Evolutionary conservation across 1,140 invertebrate genomes (phyloP), one percentile per base, ranked within the genome.

Genomic region (Drosophila albomicans): DNA sequence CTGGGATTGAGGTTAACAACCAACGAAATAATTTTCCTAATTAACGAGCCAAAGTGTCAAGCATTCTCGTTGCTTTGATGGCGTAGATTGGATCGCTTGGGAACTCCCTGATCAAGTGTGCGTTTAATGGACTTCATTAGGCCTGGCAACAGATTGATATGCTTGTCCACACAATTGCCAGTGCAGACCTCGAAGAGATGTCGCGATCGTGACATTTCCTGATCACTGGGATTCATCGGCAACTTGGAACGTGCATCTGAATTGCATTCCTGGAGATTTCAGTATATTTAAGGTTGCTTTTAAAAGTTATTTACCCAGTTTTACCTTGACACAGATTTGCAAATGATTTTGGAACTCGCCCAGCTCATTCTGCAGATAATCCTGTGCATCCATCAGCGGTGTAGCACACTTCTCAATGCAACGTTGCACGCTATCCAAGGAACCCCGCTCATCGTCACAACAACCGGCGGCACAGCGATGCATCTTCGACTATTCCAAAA

Each of bases 381-480:
- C 95, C 92, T 98, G 97, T 15, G 97, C 96, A 78, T 95, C 94
- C 76, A 95, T 95, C 7, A 98, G 93, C 1, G 95, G 93, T 11
- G 85, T 88, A 1, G 96, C 96, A 88, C 98, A 99, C 62, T 94
- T 95, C 81, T 97, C 96, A 35, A 98, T 95, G 92, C 98, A 99
- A 11, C 93, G 93, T 74, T 98, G 96, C 1, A 97, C 95, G 82
- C 95, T 94, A 79, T 98, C 96, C 73, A 98, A 93, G 0, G 95
- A 95, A 0, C 94, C 93, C 5, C 94, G 93, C 25, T 93, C 93
- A 92, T 98, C 95, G 68, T 98, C 96, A 92, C 97, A 98, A 91
- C 98, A 99, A 72, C 94, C 94, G 0, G 96, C 95, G 13, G 97
- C 96, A 94, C 97, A 99, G 75, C 95, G 94, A 88, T 98, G 97